Conservation (phyloP, 1,140 invertebrate species). For the Temnothorax curvispinosus region DNA sequence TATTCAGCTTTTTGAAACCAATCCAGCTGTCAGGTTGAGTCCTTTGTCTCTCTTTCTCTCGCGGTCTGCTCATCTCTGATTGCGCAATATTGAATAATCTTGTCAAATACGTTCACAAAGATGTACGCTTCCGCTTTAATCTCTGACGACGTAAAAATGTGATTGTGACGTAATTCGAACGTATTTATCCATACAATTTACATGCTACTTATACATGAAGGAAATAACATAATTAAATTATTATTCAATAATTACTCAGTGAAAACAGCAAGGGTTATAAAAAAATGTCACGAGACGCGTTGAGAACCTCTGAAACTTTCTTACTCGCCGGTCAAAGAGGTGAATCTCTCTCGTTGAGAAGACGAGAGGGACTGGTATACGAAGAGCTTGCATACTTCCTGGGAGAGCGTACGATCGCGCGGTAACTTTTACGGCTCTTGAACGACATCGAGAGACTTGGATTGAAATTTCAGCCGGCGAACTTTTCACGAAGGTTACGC, state of each 20-base stretch:
- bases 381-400: constrained; percentile 20
- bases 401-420: neutral
- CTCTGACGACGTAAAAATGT: neutral
- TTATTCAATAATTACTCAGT: neutral
- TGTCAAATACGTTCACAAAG: neutral
- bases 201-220: neutral
- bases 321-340: constrained; percentile 16
- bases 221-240: neutral
- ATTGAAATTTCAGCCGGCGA: neutral
- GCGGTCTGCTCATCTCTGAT: neutral
- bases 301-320: constrained; percentile 47
- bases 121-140: neutral
- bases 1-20: constrained; percentile 49
- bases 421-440: neutral
- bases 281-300: neutral
- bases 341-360: constrained; percentile 10
- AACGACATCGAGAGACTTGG: neutral
- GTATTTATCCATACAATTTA: neutral
- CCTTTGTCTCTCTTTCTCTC: neutral
- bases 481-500: neutral
- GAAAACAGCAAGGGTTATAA: neutral
- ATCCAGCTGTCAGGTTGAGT: constrained; percentile 42
- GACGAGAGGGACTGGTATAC: neutral
- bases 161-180: neutral
- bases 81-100: constrained; percentile 35